Conservation (phyloP, 2,113 vertebrate genomes). For the Labeo catla region DNA sequence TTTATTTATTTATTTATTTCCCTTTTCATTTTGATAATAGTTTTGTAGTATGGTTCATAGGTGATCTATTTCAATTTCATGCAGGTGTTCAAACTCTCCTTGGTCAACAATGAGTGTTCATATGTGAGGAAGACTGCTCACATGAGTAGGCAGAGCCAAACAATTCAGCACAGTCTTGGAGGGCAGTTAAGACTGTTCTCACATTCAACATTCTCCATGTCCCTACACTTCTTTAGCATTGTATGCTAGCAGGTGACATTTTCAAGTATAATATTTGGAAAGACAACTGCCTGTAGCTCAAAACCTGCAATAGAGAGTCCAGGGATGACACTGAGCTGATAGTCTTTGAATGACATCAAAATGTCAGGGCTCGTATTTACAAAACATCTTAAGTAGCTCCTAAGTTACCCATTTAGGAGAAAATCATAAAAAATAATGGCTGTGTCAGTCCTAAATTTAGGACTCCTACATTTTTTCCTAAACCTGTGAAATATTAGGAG, state of each 20-base stretch:
- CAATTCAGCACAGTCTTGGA: conserved; percentile 54
- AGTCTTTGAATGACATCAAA: conserved; percentile 58
- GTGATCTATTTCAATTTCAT: too few relatives aligned
- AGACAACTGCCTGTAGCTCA: conserved; percentile 39
- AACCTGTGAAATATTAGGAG: too few relatives aligned
- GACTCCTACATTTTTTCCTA: too few relatives aligned
- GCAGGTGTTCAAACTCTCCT: too few relatives aligned
- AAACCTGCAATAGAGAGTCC: conserved; percentile 46
- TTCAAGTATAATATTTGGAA: conserved; percentile 48
- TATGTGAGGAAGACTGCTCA: conserved; percentile 59
- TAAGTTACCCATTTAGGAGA: too few relatives aligned
- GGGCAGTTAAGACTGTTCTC: conserved; percentile 52
- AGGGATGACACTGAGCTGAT: conserved; percentile 45
- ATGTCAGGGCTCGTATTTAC: conserved; percentile 27
- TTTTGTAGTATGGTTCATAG: too few relatives aligned
- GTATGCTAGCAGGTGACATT: conserved; percentile 46
- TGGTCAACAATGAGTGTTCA: conserved; percentile 16
- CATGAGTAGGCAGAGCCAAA: conserved; percentile 58
- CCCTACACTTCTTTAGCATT: conserved; percentile 46
- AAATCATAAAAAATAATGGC: too few relatives aligned
- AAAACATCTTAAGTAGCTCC: too few relatives aligned
- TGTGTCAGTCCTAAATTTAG: too few relatives aligned
- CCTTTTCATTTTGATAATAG: too few relatives aligned
- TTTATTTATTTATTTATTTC: too few relatives aligned
- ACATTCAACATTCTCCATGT: conserved; percentile 25